phyloP scores from a whole-genome alignment of 2,797 vertebrate genomes.

The Anguilla marmorata region DNA sequence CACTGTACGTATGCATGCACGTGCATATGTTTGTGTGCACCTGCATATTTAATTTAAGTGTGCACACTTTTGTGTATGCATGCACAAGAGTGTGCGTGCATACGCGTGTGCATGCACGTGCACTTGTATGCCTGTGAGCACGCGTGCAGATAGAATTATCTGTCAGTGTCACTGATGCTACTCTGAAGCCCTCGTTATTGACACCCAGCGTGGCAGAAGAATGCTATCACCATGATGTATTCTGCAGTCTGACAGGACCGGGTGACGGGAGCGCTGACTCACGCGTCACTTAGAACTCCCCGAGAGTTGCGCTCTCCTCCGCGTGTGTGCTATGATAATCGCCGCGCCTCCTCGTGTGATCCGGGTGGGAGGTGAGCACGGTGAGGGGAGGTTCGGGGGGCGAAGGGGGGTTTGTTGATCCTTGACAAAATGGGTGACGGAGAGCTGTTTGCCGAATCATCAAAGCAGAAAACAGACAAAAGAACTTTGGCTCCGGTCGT shows the following conservation, averaged over 20 bases:
- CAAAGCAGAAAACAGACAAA: not conserved
- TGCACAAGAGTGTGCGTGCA: not conserved
- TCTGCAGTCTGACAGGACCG: not conserved
- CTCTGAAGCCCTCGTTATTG: not conserved
- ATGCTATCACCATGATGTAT: not conserved
- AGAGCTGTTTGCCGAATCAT: not conserved
- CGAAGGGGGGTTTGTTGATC: not conserved
- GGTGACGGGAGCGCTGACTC: not conserved
- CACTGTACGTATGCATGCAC: constrained; percentile 32
- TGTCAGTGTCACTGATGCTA: not conserved
- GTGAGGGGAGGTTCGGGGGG: not conserved
- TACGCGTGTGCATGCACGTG: not conserved
- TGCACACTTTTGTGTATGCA: not conserved
- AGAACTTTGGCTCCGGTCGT: not conserved
- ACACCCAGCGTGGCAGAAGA: not conserved
- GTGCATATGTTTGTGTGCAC: not conserved
- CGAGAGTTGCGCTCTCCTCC: not conserved
- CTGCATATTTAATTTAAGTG: too few species aligned
- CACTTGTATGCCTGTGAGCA: constrained; percentile 1
- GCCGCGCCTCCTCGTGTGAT: not conserved
- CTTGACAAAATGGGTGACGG: not conserved
- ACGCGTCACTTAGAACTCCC: not conserved
- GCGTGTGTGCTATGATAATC: not conserved
- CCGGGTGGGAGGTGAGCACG: not conserved
- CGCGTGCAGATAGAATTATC: constrained; percentile 29